Evolutionary conservation across 2,888 invertebrate species (phyloP).

Genomic region (Seira musarum): DNA sequence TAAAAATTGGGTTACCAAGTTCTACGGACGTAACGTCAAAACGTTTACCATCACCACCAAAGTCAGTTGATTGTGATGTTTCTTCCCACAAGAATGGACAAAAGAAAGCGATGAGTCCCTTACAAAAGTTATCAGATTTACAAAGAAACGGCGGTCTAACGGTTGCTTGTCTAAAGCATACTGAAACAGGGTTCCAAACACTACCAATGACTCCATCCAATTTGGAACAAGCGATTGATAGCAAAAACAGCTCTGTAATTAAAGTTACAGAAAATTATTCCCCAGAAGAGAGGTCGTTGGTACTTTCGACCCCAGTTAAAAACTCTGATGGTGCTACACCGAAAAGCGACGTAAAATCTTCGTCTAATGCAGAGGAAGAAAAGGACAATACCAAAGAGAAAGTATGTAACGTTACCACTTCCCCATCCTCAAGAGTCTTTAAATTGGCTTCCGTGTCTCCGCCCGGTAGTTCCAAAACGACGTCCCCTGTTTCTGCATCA

Average conservation of each 20-base stretch:
- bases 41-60: slow-evolving; percentile 21
- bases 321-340: slow-evolving; percentile 44
- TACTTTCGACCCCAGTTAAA: slow-evolving; percentile 24
- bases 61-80: slow-evolving; percentile 8
- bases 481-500: neutral
- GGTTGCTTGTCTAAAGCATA: slow-evolving; percentile 25
- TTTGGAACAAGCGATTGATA: slow-evolving; percentile 17
- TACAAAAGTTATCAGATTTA: slow-evolving; percentile 45
- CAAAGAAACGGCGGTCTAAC: slow-evolving; percentile 39
- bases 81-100: slow-evolving; percentile 5
- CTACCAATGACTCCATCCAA: slow-evolving; percentile 27
- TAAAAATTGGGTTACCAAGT: slow-evolving; percentile 48
- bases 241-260: no score
- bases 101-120: slow-evolving; percentile 36
- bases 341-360: neutral
- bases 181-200: slow-evolving; percentile 17
- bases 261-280: no score
- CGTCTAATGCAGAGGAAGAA: neutral
- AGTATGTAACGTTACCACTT: slow-evolving; percentile 36
- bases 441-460: slow-evolving; percentile 46
- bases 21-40: slow-evolving; percentile 46
- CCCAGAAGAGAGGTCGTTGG: no score
- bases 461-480: slow-evolving; percentile 9
- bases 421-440: slow-evolving; percentile 38
- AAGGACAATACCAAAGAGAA: slow-evolving; percentile 52